Conservation (phyloP, 2,113 vertebrate species). For the Chionomys nivalis region DNA sequence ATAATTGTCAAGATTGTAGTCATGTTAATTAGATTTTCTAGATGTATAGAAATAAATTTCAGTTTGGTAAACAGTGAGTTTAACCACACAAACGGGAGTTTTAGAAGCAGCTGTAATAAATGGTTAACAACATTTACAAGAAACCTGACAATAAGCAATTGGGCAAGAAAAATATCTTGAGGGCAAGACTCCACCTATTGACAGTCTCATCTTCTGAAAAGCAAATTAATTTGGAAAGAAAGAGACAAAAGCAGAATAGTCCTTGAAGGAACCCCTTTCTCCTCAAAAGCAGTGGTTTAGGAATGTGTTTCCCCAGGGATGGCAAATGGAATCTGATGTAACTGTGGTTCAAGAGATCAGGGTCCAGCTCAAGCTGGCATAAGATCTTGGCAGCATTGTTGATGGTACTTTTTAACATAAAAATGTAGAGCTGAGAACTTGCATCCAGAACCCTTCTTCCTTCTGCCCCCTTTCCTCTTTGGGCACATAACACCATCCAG, state of each 20-base stretch:
- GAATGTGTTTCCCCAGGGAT: background rate
- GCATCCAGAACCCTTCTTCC: no score
- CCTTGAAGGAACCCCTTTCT: background rate
- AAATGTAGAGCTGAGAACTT: no score
- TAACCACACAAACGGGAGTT: background rate
- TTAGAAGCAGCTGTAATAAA: background rate
- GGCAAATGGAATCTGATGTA: background rate
- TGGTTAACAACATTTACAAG: background rate
- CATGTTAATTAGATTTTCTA: no score
- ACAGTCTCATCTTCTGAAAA: background rate
- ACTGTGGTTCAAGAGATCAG: background rate
- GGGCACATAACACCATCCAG: no score
- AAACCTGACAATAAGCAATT: background rate
- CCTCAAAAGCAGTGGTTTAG: background rate
- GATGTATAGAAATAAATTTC: no score
- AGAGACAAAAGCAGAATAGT: background rate
- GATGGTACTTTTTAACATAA: background rate
- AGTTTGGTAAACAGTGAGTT: background rate
- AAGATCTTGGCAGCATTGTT: background rate
- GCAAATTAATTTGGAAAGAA: background rate
- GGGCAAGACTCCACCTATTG: background rate
- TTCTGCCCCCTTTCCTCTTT: no score
- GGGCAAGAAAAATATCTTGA: background rate
- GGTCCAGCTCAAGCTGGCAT: background rate
- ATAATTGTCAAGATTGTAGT: no score